These are phyloP conservation scores for Ptychoptera albimana DNA, from an alignment of 2,888 invertebrate genomes.

Conservation along the genomic window DNA sequence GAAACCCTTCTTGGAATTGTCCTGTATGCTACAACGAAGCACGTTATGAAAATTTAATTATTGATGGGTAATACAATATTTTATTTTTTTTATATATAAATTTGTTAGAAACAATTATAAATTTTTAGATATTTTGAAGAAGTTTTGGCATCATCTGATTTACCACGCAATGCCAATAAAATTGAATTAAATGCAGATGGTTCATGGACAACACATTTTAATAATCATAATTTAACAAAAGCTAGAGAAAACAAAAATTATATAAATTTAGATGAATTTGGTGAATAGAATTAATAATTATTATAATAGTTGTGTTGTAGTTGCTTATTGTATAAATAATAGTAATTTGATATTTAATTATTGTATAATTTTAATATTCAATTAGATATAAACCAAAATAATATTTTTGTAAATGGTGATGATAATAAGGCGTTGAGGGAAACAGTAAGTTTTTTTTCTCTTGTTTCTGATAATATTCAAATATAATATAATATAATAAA, in stretches of 20 bases:
- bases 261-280: conserved; percentile 50
- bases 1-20: conserved; percentile 96
- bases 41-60: conserved; percentile 77
- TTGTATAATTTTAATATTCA: too few relatives aligned
- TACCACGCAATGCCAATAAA: conserved; percentile 57
- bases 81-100: too few relatives aligned
- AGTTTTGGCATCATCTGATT: conserved; percentile 49
- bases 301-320: too few relatives aligned
- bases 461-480: too few relatives aligned
- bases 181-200: conserved; percentile 74
- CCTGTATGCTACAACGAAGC: conserved; percentile 93
- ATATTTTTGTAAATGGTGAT: too few relatives aligned
- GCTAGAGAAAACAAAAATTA: conserved; percentile 32
- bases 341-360: too few relatives aligned
- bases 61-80: conserved; percentile 56
- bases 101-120: too few relatives aligned
- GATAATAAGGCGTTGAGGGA: too few relatives aligned
- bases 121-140: conserved; percentile 53
- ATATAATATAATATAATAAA: too few relatives aligned
- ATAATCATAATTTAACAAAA: conserved; percentile 39
- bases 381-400: too few relatives aligned
- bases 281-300: conserved; percentile 59
- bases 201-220: conserved; percentile 59
- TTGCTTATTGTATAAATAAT: too few relatives aligned
- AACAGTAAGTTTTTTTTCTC: too few relatives aligned